Evolutionary conservation across 2,797 vertebrate genomes (phyloP), one percentile per base, ranked within the genome.

Genomic region (Liasis olivaceus): DNA sequence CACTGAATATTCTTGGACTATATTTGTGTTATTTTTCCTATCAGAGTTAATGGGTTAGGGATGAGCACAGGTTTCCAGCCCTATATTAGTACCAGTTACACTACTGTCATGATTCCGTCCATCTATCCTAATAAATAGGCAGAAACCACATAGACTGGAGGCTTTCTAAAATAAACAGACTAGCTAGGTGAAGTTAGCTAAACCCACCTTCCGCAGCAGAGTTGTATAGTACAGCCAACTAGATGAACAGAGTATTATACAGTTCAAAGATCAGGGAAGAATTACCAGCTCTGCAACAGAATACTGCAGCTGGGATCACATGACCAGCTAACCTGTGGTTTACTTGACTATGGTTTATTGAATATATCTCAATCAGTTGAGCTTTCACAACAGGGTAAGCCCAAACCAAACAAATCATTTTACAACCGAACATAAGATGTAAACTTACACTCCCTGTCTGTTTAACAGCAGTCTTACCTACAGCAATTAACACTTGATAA

Each of bases 401-500:
- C 36, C 72, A 81, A 24, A 36, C 24, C 42, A 47, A 81, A 81
- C 72, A 81, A 81, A 81, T 81, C 36, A 81, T 81, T 81, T 81
- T 47, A 81, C 72, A 81, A 81, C 36, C 47, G 42, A 81, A 47
- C 20, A 12, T 81, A 47, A 81, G 20, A 81, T 81, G 72, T 81
- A 81, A 81, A 81, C 42, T 81, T 81, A 24, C 20, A 5, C 12
- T 91, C 24, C 11, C n/a, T 69, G 22, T 42, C 47, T 56, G 17
- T 86, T 86, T 64, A 64, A 64, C 47, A 88, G 28, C 13, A 9
- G n/a, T 62, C 42, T 92, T 84, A 36, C 62, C 66, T 64, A 58
- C 59, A 84, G 87, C 56, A 84, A 85, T 88, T 63, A 92, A n/a
- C 56, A 84, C 59, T 31, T 85, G 60, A 92, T 85, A n/a, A 63